Conservation (phyloP, 1,140 invertebrate genomes). For the Anastrepha obliqua region DNA sequence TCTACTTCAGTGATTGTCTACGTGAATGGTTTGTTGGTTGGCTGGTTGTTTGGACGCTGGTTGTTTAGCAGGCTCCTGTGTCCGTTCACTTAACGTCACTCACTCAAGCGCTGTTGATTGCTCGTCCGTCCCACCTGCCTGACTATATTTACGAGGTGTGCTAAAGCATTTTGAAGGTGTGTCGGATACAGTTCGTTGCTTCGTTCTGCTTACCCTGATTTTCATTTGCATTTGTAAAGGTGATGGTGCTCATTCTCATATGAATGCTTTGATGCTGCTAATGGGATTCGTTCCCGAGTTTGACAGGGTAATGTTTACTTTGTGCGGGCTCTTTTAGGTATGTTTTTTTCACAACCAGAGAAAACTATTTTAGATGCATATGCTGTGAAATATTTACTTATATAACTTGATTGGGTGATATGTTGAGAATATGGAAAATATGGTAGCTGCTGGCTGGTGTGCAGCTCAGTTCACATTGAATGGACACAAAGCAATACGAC, state of each 20-base stretch:
- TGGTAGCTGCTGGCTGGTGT: no score
- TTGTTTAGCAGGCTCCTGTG: neutral
- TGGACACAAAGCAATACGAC: no score
- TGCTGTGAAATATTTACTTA: neutral
- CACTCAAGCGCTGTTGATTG: neutral
- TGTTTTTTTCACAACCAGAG: neutral
- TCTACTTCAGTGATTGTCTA: neutral
- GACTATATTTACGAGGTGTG: constrained; percentile 24
- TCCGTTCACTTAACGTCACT: neutral
- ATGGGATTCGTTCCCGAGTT: constrained; percentile 22
- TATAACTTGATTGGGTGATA: no score
- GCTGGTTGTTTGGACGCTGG: neutral
- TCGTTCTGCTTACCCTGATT: neutral
- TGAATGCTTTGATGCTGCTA: constrained; percentile 29
- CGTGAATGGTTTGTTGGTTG: constrained; percentile 14
- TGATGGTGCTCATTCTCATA: neutral
- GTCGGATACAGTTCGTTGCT: constrained; percentile 19
- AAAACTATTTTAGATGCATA: neutral
- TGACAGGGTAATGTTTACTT: neutral
- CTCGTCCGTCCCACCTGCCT: neutral
- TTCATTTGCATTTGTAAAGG: neutral
- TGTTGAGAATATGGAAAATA: no score
- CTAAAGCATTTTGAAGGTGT: constrained; percentile 36
- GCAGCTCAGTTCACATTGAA: no score
- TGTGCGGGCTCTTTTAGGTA: neutral